A percentile compares a stretch with the other conserved stretches of the same genome.
These are phyloP conservation scores for Pogoniulus pusillus DNA, from an alignment of 2,797 vertebrate species.

Conservation along the genomic window DNA sequence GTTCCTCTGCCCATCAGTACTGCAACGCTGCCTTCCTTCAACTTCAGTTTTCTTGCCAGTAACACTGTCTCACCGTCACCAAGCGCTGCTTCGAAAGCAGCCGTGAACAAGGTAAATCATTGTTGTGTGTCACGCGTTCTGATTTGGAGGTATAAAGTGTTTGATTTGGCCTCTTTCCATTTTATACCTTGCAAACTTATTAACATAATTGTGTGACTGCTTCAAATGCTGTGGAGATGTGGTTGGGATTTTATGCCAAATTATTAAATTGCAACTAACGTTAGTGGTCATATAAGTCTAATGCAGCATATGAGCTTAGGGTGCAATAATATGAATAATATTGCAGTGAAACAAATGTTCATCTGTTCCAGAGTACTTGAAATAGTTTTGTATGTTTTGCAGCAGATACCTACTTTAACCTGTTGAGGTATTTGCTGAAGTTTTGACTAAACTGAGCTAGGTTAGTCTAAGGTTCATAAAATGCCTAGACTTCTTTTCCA, in stretches of 20 bases:
- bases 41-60: slow-evolving; percentile 80
- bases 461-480: not conserved
- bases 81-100: slow-evolving; percentile 57
- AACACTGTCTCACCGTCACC: slow-evolving; percentile 64
- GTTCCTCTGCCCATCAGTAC: slow-evolving; percentile 88
- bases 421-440: not conserved
- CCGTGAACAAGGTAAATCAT: slow-evolving; percentile 75
- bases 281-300: not conserved
- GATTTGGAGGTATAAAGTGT: not conserved
- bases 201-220: not conserved
- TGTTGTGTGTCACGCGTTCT: not conserved
- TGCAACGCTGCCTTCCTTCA: slow-evolving; percentile 87
- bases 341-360: not conserved
- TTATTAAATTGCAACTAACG: not conserved
- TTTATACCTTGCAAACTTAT: not conserved
- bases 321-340: not conserved
- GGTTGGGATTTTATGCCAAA: not conserved
- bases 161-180: not conserved
- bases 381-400: not conserved
- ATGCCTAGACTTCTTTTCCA: not conserved
- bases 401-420: not conserved
- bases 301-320: not conserved
- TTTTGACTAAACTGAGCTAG: not conserved
- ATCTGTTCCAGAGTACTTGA: not conserved
- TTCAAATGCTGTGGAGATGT: not conserved